Conservation (phyloP, 1,140 invertebrate species). For the Micrasema longulum region DNA sequence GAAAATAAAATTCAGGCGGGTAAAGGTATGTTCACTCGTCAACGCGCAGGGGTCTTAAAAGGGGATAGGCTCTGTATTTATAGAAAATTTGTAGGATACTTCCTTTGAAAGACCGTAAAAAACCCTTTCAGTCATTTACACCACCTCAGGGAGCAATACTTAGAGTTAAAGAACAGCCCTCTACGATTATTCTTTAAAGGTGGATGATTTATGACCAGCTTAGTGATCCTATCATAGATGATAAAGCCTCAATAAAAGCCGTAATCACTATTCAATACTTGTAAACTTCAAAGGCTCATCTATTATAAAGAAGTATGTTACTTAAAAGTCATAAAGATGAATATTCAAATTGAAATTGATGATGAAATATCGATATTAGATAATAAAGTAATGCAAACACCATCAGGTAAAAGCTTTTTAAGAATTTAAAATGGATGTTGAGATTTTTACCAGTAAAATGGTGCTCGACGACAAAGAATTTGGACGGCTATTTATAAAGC, state of each 20-base stretch:
- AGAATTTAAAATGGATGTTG: too few relatives aligned
- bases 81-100: too few relatives aligned
- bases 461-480: too few relatives aligned
- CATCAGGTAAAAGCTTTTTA: too few relatives aligned
- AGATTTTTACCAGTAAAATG: too few relatives aligned
- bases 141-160: constrained; percentile 20
- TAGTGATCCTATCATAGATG: constrained; percentile 36
- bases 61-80: too few relatives aligned
- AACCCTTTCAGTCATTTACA: constrained; percentile 7
- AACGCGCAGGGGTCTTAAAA: too few relatives aligned
- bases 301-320: constrained; percentile 16
- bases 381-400: neutral
- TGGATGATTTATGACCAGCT: constrained; percentile 40
- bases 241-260: constrained; percentile 40
- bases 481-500: too few relatives aligned
- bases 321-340: constrained; percentile 5
- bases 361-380: neutral
- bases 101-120: neutral
- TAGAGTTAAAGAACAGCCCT: neutral
- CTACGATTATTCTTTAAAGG: constrained; percentile 42
- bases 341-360: constrained; percentile 19
- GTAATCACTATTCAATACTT: constrained; percentile 31
- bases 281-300: constrained; percentile 22
- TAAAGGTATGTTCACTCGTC: too few relatives aligned
- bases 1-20: too few relatives aligned